Conservation (phyloP, 2,888 invertebrate species). For the Glaucopsyche alexis region DNA sequence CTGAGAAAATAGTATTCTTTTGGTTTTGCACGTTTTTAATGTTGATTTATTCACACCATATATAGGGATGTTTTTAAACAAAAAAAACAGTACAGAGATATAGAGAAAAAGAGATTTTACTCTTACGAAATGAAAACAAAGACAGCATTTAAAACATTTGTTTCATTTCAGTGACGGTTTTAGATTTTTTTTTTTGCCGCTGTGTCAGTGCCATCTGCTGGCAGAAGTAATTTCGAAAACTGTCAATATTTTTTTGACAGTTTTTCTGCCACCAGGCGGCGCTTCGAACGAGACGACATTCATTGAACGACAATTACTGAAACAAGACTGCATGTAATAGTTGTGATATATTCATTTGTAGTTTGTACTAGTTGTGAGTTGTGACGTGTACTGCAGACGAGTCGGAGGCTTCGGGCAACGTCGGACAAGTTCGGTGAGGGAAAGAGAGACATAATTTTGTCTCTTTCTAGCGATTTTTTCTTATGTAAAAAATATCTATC, state of each 20-base stretch:
- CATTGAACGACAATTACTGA: constrained; percentile 23
- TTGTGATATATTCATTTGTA: constrained; percentile 17
- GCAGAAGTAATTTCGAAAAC: no score
- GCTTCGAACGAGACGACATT: no score
- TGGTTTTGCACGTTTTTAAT: not conserved
- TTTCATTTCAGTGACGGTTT: not conserved
- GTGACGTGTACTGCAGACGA: constrained; percentile 9
- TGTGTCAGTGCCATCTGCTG: no score
- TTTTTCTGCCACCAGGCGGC: no score
- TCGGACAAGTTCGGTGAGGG: not conserved
- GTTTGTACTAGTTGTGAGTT: constrained; percentile 21
- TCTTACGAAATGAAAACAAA: not conserved
- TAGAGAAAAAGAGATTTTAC: no score
- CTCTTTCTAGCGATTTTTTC: not conserved
- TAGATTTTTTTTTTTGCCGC: no score
- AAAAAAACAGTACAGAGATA: not conserved
- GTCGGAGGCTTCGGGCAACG: not conserved
- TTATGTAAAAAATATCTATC: not conserved
- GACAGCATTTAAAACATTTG: not conserved
- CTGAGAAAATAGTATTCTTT: not conserved
- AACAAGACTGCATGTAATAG: constrained; percentile 27
- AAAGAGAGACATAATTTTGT: not conserved
- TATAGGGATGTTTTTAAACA: not conserved
- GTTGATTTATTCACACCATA: constrained; percentile 10
- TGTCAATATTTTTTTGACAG: no score